These are phyloP conservation scores for Lateolabrax maculatus DNA, from an alignment of 2,797 vertebrate species.

Conservation along the genomic window DNA sequence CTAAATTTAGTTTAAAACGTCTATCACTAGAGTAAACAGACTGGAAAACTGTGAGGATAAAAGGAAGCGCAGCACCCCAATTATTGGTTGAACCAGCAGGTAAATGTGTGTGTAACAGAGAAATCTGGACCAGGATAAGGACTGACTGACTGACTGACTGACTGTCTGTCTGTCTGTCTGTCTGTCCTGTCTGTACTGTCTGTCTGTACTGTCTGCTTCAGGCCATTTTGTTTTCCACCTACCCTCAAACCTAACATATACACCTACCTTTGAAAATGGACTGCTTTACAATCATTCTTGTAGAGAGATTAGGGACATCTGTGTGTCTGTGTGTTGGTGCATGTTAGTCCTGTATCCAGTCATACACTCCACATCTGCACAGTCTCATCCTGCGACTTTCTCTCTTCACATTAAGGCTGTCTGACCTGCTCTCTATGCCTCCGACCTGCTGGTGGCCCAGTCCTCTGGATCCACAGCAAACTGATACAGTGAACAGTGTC, in stretches of 20 bases:
- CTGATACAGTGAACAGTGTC: neutral
- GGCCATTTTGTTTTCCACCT: slow-evolving; percentile 35
- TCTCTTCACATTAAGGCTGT: slow-evolving; percentile 29
- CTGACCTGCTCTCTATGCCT: slow-evolving; percentile 17
- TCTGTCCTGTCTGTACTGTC: neutral
- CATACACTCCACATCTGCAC: slow-evolving; percentile 47
- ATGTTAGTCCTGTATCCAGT: slow-evolving; percentile 39
- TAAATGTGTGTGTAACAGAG: neutral
- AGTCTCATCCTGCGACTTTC: slow-evolving; percentile 23
- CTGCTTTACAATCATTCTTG: slow-evolving; percentile 72
- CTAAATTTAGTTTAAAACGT: neutral
- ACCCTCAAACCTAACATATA: slow-evolving; percentile 57
- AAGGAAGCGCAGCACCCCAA: neutral
- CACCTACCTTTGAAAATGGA: slow-evolving; percentile 66
- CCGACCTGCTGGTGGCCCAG: slow-evolving; percentile 13
- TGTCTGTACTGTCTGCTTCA: slow-evolving; percentile 22
- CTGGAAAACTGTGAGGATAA: neutral
- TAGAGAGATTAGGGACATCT: slow-evolving; percentile 54
- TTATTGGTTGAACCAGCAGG: slow-evolving; percentile 10
- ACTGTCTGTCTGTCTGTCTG: slow-evolving; percentile 24
- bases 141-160: slow-evolving; percentile 8
- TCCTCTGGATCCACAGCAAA: slow-evolving; percentile 37
- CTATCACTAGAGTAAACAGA: neutral
- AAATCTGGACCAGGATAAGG: neutral
- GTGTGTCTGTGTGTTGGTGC: slow-evolving; percentile 20